Conservation (phyloP, 2,888 invertebrate genomes). For the Hypomecis punctinalis region DNA sequence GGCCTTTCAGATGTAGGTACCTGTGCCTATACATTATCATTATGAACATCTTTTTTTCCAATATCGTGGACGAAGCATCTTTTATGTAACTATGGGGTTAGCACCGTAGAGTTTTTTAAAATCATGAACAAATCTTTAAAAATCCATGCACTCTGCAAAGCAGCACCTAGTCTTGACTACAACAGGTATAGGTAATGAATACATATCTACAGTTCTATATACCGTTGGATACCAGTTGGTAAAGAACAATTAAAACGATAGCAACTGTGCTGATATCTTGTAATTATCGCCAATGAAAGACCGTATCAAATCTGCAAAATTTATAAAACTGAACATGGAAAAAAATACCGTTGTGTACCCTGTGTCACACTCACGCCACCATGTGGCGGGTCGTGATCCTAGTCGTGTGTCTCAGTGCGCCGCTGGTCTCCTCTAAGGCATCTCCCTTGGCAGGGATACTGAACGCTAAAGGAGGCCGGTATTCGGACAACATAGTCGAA, state of each 20-base stretch:
- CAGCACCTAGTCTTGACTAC: too few relatives aligned
- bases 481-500: constrained; percentile 65
- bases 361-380: constrained; percentile 14
- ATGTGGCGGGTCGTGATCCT: constrained; percentile 44
- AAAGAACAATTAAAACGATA: constrained; percentile 3
- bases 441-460: constrained; percentile 52
- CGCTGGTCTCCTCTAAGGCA: constrained; percentile 43
- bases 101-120: too few relatives aligned
- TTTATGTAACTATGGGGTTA: too few relatives aligned
- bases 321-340: constrained; percentile 2
- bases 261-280: constrained; percentile 4
- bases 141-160: too few relatives aligned
- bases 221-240: not conserved
- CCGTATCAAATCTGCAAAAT: constrained; percentile 42
- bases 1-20: too few relatives aligned
- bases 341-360: not conserved
- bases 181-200: too few relatives aligned
- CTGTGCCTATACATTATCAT: too few relatives aligned
- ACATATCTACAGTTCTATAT: not conserved
- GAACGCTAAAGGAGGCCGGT: constrained; percentile 40
- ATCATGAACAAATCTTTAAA: too few relatives aligned
- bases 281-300: constrained; percentile 28
- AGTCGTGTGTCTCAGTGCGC: constrained; percentile 40
- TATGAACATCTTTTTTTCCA: too few relatives aligned
- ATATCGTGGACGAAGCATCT: too few relatives aligned